Percentiles rank a stretch among this genome's conserved stretches.
phyloP scores from a whole-genome alignment of 2,113 vertebrate species.

The Cephalopterus ornatus region DNA sequence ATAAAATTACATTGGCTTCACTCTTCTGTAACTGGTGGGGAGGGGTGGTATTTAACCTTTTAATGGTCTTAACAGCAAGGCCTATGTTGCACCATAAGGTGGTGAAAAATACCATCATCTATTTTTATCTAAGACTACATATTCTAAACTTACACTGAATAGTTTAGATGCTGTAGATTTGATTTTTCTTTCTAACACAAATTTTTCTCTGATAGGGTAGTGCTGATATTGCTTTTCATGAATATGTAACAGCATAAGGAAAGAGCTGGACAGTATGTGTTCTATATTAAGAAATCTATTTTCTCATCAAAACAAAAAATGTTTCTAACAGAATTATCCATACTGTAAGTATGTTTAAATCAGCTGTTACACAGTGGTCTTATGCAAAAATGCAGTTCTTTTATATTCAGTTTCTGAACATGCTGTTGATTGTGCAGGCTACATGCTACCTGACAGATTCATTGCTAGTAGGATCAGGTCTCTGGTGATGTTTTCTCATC shows the following conservation, averaged over 20 bases:
- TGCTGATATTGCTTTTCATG: background rate
- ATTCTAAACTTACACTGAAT: background rate
- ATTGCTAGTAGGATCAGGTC: background rate
- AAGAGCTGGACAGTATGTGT: background rate
- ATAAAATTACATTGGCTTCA: background rate
- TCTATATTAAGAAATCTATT: constrained; percentile 42
- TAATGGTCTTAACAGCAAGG: background rate
- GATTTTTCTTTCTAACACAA: background rate
- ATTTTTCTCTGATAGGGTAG: background rate
- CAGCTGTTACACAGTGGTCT: background rate
- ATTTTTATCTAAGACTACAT: background rate
- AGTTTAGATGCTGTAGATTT: background rate
- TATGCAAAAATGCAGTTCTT: background rate
- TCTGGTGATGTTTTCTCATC: background rate
- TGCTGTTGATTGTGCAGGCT: background rate
- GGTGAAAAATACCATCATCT: background rate
- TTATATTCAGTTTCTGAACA: background rate
- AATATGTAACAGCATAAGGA: constrained; percentile 36
- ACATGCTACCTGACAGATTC: background rate
- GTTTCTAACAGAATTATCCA: background rate
- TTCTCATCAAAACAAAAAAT: constrained; percentile 13
- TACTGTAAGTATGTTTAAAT: background rate
- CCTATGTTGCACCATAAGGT: background rate
- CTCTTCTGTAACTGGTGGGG: background rate
- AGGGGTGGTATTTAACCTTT: background rate